Evolutionary conservation across 2,888 invertebrate species (phyloP).

Genomic region (Nomada fucata): DNA sequence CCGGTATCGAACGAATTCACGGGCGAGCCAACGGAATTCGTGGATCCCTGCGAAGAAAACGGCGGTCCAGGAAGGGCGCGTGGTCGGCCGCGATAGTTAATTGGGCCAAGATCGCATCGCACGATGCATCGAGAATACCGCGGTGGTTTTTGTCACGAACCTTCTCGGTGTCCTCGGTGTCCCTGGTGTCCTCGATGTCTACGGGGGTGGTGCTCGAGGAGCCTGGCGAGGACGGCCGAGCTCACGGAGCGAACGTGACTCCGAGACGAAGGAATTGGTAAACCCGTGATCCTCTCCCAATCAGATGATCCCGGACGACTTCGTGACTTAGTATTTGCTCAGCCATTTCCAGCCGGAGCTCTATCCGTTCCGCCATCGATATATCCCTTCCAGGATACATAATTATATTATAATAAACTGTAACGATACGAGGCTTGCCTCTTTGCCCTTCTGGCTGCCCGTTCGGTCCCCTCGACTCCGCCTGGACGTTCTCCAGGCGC

Average conservation of each 20-base stretch:
- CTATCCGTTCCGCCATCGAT: conserved; percentile 77
- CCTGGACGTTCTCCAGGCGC: conserved; percentile 18
- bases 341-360: conserved; percentile 74
- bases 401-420: conserved; percentile 84
- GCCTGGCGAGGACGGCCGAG: not conserved
- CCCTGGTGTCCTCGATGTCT: not conserved
- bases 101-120: conserved; percentile 66
- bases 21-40: not conserved
- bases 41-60: not conserved
- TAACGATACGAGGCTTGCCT: conserved; percentile 78
- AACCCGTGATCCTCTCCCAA: conserved; percentile 71
- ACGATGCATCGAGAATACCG: conserved; percentile 44
- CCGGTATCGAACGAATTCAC: not conserved
- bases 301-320: conserved; percentile 78
- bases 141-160: conserved; percentile 72
- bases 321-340: conserved; percentile 84
- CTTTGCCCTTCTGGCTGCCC: conserved; percentile 57
- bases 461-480: conserved; percentile 51
- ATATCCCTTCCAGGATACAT: conserved; percentile 80
- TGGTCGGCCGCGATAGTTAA: conserved; percentile 41
- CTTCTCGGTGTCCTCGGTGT: not conserved
- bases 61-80: conserved; percentile 3
- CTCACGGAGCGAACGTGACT: conserved; percentile 67
- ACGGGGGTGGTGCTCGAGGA: conserved; percentile 24
- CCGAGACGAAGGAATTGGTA: conserved; percentile 74